phyloP scores from a whole-genome alignment of 2,888 invertebrate genomes.

The Melangyna quadrimaculata region DNA sequence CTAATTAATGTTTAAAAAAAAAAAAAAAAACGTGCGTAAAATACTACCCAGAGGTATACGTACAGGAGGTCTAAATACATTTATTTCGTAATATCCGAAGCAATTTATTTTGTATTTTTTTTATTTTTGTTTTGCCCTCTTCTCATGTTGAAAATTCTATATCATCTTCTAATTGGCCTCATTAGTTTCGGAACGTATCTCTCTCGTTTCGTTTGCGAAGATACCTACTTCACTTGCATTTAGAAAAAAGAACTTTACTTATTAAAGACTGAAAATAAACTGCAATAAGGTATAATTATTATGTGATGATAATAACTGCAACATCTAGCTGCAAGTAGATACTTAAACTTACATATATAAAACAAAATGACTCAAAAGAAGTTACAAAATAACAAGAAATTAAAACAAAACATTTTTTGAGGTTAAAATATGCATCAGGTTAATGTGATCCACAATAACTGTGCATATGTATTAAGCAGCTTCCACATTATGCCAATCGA shows the following conservation, averaged over 20 bases:
- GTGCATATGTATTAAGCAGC: no score
- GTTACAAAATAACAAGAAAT: not conserved
- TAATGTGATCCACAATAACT: no score
- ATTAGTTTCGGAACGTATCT: constrained; percentile 63
- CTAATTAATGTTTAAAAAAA: constrained; percentile 54
- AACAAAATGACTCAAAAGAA: not conserved
- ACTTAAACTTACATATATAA: not conserved
- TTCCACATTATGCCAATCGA: no score
- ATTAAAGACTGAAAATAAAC: not conserved
- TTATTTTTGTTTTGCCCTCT: not conserved
- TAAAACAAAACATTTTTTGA: no score
- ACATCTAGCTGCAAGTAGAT: not conserved
- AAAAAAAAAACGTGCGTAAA: not conserved
- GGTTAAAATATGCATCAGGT: no score
- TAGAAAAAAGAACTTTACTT: not conserved
- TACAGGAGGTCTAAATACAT: not conserved
- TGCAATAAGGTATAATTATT: constrained; percentile 8
- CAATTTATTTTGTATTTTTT: constrained; percentile 13
- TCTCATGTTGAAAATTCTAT: constrained; percentile 41
- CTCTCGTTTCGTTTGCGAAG: constrained; percentile 20
- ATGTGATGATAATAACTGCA: not conserved
- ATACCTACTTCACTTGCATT: not conserved
- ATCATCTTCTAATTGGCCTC: constrained; percentile 68
- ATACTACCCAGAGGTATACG: no score
- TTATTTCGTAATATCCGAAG: constrained; percentile 10